Percentiles rank a stretch among this genome's conserved stretches.
These are phyloP conservation scores for Gymnorhina tibicen DNA, from an alignment of 2,113 vertebrate genomes.

Conservation along the genomic window DNA sequence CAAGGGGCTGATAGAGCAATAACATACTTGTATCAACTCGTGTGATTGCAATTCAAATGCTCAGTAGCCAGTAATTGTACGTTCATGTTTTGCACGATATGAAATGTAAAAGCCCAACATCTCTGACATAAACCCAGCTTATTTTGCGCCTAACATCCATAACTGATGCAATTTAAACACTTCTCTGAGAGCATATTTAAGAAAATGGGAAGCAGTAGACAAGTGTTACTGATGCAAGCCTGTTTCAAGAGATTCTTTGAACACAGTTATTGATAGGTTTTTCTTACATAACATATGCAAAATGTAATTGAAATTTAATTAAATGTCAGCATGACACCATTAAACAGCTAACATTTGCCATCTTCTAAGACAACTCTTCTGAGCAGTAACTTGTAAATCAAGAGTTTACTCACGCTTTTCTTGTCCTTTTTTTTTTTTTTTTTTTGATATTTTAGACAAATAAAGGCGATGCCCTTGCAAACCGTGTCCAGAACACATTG, in stretches of 20 bases:
- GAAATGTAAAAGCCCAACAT: neutral
- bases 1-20: slow-evolving; percentile 33
- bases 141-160: slow-evolving; percentile 45
- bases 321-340: slow-evolving; percentile 59
- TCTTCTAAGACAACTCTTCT: slow-evolving; percentile 56
- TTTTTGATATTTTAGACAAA: slow-evolving; percentile 81
- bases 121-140: slow-evolving; percentile 14
- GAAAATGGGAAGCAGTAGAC: slow-evolving; percentile 34
- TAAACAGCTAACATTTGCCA: slow-evolving; percentile 49
- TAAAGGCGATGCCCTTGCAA: slow-evolving; percentile 94
- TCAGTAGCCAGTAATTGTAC: slow-evolving; percentile 32
- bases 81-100: neutral
- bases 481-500: slow-evolving; percentile 90
- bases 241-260: slow-evolving; percentile 53
- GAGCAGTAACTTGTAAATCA: slow-evolving; percentile 53
- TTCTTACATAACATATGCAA: slow-evolving; percentile 59
- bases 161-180: slow-evolving; percentile 50
- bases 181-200: slow-evolving; percentile 49
- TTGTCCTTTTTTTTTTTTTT: slow-evolving; percentile 22
- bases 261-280: slow-evolving; percentile 60
- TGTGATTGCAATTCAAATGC: slow-evolving; percentile 34
- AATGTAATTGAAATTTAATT: slow-evolving; percentile 68
- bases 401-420: slow-evolving; percentile 31
- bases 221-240: slow-evolving; percentile 38
- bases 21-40: neutral